Evolutionary conservation across 2,113 vertebrate species (phyloP).

Genomic region (Indicator maculatus): DNA sequence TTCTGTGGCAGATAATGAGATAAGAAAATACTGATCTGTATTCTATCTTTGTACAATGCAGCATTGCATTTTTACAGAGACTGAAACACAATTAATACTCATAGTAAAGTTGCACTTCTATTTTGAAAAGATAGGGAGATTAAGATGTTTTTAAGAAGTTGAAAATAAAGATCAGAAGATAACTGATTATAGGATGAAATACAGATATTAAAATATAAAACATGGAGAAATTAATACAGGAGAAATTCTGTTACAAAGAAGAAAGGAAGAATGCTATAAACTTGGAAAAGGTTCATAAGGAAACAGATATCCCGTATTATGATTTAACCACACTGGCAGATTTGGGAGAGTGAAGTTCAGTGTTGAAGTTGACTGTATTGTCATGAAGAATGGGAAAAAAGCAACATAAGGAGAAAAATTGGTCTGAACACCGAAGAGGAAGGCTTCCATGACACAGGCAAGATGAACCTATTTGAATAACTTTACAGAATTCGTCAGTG

Average conservation of each 20-base stretch:
- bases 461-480: not conserved
- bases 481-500: not conserved
- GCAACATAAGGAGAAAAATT: not conserved
- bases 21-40: not conserved
- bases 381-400: not conserved
- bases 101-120: not conserved
- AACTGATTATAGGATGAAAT: not conserved
- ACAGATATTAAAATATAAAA: not conserved
- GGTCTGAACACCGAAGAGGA: not conserved
- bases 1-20: not conserved
- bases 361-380: not conserved
- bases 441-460: not conserved
- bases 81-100: not conserved
- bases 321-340: not conserved
- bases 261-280: not conserved
- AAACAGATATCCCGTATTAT: not conserved
- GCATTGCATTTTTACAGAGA: not conserved
- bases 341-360: not conserved
- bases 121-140: not conserved
- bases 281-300: not conserved
- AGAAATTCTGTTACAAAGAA: not conserved
- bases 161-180: not conserved
- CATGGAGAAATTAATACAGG: not conserved
- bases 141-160: not conserved
- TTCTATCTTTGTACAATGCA: not conserved